These are phyloP conservation scores for Sebastes minor DNA, from an alignment of 2,797 vertebrate genomes.

Conservation along the genomic window DNA sequence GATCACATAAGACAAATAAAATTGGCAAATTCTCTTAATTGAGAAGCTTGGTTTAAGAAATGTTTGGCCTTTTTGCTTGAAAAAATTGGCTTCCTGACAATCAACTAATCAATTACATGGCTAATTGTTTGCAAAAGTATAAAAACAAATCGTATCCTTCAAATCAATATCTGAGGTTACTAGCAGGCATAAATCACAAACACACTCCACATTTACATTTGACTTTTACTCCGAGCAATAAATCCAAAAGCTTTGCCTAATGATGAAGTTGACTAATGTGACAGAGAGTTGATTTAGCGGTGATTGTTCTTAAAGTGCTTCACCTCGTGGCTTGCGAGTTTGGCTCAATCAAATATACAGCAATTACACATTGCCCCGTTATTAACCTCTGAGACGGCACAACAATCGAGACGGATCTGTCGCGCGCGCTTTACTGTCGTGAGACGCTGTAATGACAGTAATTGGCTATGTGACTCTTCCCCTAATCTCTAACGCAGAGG, in stretches of 20 bases:
- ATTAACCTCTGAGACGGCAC: slow-evolving; percentile 58
- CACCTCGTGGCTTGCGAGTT: slow-evolving; percentile 18
- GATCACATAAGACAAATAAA: neutral
- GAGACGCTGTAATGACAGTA: slow-evolving; percentile 66
- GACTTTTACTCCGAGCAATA: slow-evolving; percentile 1
- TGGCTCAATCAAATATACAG: slow-evolving; percentile 40
- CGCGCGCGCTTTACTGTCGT: slow-evolving; percentile 41
- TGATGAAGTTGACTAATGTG: slow-evolving; percentile 14
- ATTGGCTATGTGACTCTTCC: slow-evolving; percentile 63
- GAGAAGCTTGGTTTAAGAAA: neutral
- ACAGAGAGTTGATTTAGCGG: slow-evolving; percentile 14
- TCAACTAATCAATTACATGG: neutral
- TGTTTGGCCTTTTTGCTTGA: neutral
- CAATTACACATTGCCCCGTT: slow-evolving; percentile 40
- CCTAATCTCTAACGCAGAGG: slow-evolving; percentile 60
- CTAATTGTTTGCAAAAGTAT: neutral
- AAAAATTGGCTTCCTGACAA: neutral
- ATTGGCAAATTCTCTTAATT: neutral
- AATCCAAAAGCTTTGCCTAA: neutral
- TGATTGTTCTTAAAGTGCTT: slow-evolving; percentile 40
- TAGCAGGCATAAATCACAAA: neutral
- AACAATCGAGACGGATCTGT: slow-evolving; percentile 40
- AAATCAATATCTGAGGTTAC: neutral
- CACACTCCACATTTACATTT: slow-evolving; percentile 7
- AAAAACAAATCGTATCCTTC: neutral